Evolutionary conservation across 2,113 vertebrate species (phyloP).

Genomic region (Notiomystis cincta): DNA sequence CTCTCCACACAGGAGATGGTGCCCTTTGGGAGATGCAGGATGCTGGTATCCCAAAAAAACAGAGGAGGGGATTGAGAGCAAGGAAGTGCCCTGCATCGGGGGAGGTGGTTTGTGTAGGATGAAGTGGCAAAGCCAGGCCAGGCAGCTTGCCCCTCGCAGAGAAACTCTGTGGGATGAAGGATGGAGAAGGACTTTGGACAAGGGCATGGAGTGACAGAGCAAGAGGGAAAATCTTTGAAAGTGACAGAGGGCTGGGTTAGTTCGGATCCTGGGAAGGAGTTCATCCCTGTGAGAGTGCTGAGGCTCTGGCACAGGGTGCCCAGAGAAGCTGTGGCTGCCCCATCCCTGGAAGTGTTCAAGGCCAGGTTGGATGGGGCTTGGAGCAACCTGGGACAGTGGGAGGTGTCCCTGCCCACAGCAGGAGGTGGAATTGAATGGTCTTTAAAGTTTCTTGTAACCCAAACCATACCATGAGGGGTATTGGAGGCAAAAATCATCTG

Average conservation of each 20-base stretch:
- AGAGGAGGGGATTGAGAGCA: not conserved
- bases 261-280: not conserved
- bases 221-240: not conserved
- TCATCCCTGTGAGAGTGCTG: not conserved
- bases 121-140: not conserved
- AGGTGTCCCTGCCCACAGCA: not conserved
- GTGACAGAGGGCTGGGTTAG: not conserved
- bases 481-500: accelerated
- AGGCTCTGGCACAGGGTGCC: not conserved
- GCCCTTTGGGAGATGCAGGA: not conserved
- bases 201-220: not conserved
- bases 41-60: not conserved
- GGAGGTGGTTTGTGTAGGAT: accelerated
- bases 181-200: not conserved
- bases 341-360: not conserved
- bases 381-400: not conserved
- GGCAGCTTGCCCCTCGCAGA: accelerated
- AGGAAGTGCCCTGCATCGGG: not conserved
- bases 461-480: not conserved
- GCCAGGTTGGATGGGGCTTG: not conserved
- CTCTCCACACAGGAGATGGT: not conserved
- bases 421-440: not conserved
- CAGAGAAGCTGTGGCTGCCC: not conserved
- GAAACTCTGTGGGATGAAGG: not conserved
- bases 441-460: not conserved